Evolutionary conservation across 2,888 invertebrate species (phyloP).

Genomic region (Hedya salicella): DNA sequence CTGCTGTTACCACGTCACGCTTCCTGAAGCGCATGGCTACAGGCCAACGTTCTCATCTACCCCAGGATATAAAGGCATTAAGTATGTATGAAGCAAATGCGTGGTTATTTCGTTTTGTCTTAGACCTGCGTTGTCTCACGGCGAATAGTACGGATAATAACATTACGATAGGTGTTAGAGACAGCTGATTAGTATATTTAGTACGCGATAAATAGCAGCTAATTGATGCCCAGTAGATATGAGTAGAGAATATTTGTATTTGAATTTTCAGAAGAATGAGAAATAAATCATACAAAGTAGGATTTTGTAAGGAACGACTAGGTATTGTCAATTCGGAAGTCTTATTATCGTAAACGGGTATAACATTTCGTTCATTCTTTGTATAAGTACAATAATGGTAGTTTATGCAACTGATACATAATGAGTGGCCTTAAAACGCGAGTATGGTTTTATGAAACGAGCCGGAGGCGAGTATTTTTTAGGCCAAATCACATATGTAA

Average conservation of each 20-base stretch:
- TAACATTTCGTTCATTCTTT: no score
- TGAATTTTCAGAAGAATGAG: neutral
- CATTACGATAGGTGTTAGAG: conserved; percentile 20
- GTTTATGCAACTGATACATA: no score
- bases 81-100: neutral
- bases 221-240: conserved; percentile 2
- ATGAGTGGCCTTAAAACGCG: no score
- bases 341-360: no score
- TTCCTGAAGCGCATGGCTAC: conserved; percentile 60
- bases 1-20: conserved; percentile 72
- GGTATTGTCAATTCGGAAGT: no score
- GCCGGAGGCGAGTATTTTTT: no score
- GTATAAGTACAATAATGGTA: no score
- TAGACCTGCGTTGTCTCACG: neutral
- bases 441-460: no score
- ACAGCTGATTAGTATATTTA: conserved; percentile 14
- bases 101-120: neutral
- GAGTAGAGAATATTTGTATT: neutral
- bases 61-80: neutral
- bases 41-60: conserved; percentile 54
- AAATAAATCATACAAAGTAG: neutral
- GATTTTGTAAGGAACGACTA: no score
- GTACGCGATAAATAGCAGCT: neutral
- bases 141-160: conserved; percentile 12
- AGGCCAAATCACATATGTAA: no score